Evolutionary conservation across 1,140 invertebrate species (phyloP).

Genomic region (Meloidogyne floridensis): DNA sequence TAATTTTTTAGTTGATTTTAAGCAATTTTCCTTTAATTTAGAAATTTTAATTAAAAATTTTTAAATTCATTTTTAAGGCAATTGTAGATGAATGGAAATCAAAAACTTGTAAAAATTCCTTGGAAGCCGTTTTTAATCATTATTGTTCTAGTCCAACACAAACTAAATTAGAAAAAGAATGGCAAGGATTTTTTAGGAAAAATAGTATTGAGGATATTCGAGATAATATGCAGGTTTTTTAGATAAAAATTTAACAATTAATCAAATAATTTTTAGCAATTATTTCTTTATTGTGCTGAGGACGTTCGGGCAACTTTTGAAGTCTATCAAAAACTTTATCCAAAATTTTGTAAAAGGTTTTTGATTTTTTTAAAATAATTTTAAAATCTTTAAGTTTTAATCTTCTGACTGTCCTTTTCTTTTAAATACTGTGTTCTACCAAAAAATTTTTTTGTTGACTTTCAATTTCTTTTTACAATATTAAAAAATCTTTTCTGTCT

Average conservation of each 20-base stretch:
- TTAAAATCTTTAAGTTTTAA: too few relatives aligned
- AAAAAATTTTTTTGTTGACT: too few relatives aligned
- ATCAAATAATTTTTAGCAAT: conserved; percentile 65
- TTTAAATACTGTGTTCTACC: too few relatives aligned
- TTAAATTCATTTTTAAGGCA: not conserved
- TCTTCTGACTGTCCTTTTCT: too few relatives aligned
- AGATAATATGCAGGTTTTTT: conserved; percentile 74
- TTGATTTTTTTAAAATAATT: too few relatives aligned
- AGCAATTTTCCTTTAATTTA: too few relatives aligned
- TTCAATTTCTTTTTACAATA: too few relatives aligned
- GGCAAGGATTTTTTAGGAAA: conserved; percentile 81
- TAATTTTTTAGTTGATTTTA: too few relatives aligned
- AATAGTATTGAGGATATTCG: conserved; percentile 79
- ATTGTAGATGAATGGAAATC: conserved; percentile 35
- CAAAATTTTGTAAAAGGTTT: conserved; percentile 78
- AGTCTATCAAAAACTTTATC: conserved; percentile 78
- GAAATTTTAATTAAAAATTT: not conserved
- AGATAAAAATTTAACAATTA: conserved; percentile 13
- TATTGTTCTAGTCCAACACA: conserved; percentile 66
- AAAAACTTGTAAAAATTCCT: conserved; percentile 83
- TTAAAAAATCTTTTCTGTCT: too few relatives aligned
- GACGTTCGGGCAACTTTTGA: conserved; percentile 86
- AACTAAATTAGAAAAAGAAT: conserved; percentile 75
- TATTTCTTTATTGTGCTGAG: conserved; percentile 87
- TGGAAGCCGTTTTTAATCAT: conserved; percentile 81